phyloP scores from a whole-genome alignment of 2,888 invertebrate genomes.

The Blastobasis adustella region DNA sequence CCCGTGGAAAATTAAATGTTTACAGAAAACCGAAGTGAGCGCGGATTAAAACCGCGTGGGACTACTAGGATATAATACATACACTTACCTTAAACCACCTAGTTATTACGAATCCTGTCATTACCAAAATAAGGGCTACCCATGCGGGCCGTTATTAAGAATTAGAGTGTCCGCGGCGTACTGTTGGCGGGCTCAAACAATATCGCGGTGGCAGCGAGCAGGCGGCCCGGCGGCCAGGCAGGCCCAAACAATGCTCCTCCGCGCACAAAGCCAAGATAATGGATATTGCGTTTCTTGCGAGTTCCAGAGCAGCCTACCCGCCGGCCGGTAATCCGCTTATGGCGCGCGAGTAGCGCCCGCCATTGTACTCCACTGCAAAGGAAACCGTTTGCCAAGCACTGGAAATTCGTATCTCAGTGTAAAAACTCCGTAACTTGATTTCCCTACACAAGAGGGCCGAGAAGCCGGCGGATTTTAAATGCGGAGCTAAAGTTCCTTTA shows the following conservation, averaged over 20 bases:
- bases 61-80: not conserved
- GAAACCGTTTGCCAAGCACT: too few species aligned
- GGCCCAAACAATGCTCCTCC: conserved; percentile 45
- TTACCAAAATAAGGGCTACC: not conserved
- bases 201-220: conserved; percentile 36
- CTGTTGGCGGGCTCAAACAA: conserved; percentile 33
- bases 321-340: conserved; percentile 70
- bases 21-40: not conserved
- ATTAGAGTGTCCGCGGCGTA: not conserved
- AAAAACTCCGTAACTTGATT: too few species aligned
- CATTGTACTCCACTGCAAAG: conserved; percentile 59
- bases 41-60: not conserved
- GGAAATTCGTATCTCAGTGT: conserved; percentile 14
- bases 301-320: conserved; percentile 71
- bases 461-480: too few species aligned
- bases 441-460: too few species aligned
- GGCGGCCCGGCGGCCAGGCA: conserved; percentile 4
- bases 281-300: conserved; percentile 72
- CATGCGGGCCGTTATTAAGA: not conserved
- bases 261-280: conserved; percentile 67
- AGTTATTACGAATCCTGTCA: not conserved
- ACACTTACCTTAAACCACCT: not conserved
- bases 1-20: too few species aligned
- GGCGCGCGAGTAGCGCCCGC: conserved; percentile 48
- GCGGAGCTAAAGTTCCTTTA: too few species aligned